Conservation (phyloP, 2,888 invertebrate species). For the Trichopria drosophilae region DNA sequence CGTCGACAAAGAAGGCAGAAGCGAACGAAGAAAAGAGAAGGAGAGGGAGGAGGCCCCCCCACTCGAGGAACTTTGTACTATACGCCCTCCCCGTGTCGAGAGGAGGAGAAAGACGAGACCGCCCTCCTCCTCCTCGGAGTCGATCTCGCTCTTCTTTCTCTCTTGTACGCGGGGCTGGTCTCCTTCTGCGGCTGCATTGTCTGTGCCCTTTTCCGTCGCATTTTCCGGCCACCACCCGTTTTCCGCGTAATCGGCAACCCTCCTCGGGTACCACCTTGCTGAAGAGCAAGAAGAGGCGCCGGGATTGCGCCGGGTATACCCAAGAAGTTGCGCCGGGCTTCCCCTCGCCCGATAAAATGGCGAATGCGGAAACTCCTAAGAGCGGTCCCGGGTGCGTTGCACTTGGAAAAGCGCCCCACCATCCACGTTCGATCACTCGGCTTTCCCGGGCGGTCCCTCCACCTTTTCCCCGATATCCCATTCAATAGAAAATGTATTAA, state of each 20-base stretch:
- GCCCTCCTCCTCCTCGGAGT: constrained; percentile 51
- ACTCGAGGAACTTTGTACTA: constrained; percentile 46
- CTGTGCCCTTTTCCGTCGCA: too few species aligned
- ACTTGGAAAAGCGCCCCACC: too few species aligned
- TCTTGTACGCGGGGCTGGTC: too few species aligned
- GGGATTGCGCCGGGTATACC: too few species aligned
- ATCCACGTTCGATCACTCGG: too few species aligned
- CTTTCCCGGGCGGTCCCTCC: too few species aligned
- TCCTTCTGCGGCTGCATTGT: too few species aligned
- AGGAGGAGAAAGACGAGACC: constrained; percentile 57
- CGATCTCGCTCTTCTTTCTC: constrained; percentile 35
- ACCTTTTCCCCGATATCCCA: too few species aligned
- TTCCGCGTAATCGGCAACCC: constrained; percentile 15
- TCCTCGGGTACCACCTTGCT: background rate
- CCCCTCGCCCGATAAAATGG: constrained; percentile 48
- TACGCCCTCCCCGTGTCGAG: constrained; percentile 54
- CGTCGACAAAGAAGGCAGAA: constrained; percentile 15
- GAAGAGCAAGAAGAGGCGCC: background rate
- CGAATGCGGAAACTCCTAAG: constrained; percentile 44
- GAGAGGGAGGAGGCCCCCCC: constrained; percentile 42
- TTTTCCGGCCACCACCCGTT: constrained; percentile 29
- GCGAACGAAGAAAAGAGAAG: constrained; percentile 32
- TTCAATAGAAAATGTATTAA: too few species aligned
- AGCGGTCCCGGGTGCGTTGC: constrained; percentile 19
- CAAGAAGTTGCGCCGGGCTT: constrained; percentile 34